Base-by-base conservation (phyloP, 2,797 vertebrate species). In the Phoebastria nigripes region DNA sequence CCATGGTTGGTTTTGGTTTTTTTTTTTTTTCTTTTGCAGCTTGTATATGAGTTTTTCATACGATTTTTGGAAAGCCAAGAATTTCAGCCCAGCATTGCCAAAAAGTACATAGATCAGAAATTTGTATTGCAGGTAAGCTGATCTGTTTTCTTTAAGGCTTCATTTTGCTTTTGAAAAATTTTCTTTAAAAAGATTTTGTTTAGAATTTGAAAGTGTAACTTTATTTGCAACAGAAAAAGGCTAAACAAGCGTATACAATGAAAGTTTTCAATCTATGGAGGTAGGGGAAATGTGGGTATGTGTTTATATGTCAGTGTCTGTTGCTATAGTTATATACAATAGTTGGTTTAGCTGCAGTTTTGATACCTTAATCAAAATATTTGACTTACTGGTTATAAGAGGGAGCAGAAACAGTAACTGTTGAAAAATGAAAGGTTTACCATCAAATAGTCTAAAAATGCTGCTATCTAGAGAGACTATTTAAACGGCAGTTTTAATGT, bases 51-150 rank as follows among this genome's bases (percentile, higher is more conserved):
- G 98, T 99, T 99, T 99, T 99, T 99, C 99, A 99, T 99, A 98
- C 98, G 99, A 91, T 99, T 99, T 98, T 98, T 99, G 99, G 99
- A 99, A 99, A 99, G 99, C 98, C 99, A 99, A 98, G 99, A 99
- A 98, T 99, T 99, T 98, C 99, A 99, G 98, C 99, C 99, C 98
- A 99, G 99, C 98, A 99, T 99, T 99, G 99, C 99, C 99, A 99
- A 99, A 99, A 99, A 99, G 98, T 99, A 99, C 98, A 99, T 99
- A 99, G 99, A 99, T 99, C 99, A 99, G 98, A 99, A 99, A 98
- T 99, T 99, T 98, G 99, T 99, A 98, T 99, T 99, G 98, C 99
- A 99, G 99, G 99, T 99, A 98, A 98, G 99, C 82, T 63, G n/a
- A 29, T 44, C 11, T 78, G 59, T 59, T 91, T 88, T 83, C 39